phyloP scores from a whole-genome alignment of 2,797 vertebrate genomes.

The Zalophus californianus region DNA sequence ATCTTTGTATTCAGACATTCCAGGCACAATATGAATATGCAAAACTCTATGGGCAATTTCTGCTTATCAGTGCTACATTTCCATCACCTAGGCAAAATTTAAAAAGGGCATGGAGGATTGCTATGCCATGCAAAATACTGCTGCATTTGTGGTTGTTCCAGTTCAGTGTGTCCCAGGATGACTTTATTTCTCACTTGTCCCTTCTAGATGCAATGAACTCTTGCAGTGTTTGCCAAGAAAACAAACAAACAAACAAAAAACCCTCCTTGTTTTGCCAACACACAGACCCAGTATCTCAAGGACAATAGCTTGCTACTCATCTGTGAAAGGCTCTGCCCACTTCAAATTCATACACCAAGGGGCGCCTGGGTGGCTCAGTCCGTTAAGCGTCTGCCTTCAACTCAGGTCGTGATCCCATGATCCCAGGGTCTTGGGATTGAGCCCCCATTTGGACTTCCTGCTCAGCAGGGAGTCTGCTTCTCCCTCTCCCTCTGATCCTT shows the following conservation, averaged over 20 bases:
- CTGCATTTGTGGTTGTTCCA: not conserved
- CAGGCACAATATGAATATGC: not conserved
- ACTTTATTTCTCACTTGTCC: not conserved
- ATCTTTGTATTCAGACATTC: not conserved
- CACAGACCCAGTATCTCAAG: not conserved
- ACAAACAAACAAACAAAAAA: not conserved
- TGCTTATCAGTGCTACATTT: not conserved
- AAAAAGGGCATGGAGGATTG: not conserved
- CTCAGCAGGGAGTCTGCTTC: not conserved
- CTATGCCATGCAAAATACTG: not conserved
- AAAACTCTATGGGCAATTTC: not conserved
- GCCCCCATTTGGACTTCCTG: not conserved
- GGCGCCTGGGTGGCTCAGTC: not conserved
- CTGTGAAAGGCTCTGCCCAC: not conserved
- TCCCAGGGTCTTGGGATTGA: not conserved
- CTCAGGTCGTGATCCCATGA: not conserved
- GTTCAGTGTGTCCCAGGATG: not conserved
- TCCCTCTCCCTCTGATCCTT: not conserved
- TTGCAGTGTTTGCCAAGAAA: not conserved
- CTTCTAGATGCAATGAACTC: not conserved
- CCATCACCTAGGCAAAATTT: not conserved
- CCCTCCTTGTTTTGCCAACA: not conserved
- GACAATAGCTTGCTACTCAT: not conserved
- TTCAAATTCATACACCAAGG: not conserved
- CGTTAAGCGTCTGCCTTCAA: not conserved